These are phyloP conservation scores for Lepidochrysops patricia DNA, from an alignment of 2,888 invertebrate species.

Conservation along the genomic window DNA sequence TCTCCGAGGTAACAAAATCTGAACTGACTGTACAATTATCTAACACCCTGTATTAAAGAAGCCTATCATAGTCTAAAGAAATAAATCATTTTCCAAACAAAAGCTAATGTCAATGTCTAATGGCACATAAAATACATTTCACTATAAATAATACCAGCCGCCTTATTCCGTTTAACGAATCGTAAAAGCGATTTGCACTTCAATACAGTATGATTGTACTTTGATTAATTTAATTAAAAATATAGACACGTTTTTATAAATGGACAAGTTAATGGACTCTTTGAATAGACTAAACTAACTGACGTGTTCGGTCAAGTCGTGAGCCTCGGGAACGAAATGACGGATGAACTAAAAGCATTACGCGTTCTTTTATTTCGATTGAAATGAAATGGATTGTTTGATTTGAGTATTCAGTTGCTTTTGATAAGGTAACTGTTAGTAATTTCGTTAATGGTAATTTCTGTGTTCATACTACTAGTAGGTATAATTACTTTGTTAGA, in stretches of 20 bases:
- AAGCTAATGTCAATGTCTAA: background rate
- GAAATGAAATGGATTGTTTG: background rate
- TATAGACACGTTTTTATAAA: slow-evolving; percentile 27
- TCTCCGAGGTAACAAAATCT: no score
- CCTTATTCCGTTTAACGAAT: slow-evolving; percentile 3
- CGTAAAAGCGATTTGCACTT: slow-evolving; percentile 29
- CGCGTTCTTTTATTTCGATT: slow-evolving; percentile 1
- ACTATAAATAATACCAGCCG: background rate
- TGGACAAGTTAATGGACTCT: slow-evolving; percentile 26
- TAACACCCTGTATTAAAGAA: no score
- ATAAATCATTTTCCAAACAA: background rate
- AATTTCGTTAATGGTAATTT: background rate
- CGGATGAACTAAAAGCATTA: background rate
- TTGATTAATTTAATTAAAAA: slow-evolving; percentile 32
- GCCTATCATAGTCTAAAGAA: no score
- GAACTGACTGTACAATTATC: no score
- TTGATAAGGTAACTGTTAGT: background rate
- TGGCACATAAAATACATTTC: background rate
- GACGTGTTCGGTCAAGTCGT: background rate
- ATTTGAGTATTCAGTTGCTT: slow-evolving; percentile 1
- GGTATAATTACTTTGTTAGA: no score
- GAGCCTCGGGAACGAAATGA: background rate
- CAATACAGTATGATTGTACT: slow-evolving; percentile 38
- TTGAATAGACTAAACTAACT: slow-evolving; percentile 1
- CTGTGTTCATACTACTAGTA: no score